These are phyloP conservation scores for Poeciliopsis turneri DNA, from an alignment of 2,797 vertebrate genomes.

Conservation along the genomic window DNA sequence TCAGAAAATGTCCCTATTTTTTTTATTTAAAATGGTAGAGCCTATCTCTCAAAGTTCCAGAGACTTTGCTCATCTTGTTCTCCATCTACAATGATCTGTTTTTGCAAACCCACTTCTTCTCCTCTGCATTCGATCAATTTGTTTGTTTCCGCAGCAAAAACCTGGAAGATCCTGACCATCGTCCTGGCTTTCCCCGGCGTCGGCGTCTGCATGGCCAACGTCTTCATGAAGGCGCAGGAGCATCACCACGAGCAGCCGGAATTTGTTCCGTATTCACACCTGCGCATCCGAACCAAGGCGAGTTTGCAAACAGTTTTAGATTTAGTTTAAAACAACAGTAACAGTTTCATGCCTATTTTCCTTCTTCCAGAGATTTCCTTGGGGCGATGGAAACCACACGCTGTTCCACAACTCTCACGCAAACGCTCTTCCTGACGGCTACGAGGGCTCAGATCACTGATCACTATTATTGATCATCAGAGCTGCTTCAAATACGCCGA, in stretches of 20 bases:
- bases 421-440: conserved; percentile 87
- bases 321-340: background rate
- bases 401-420: conserved; percentile 88
- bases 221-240: conserved; percentile 77
- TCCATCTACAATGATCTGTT: no score
- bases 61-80: no score
- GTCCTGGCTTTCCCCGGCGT: conserved; percentile 85
- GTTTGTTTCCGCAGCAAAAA: conserved; percentile 72
- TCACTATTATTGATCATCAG: background rate
- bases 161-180: conserved; percentile 84
- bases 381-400: conserved; percentile 90
- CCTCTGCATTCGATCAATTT: no score
- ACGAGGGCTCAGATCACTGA: conserved; percentile 74
- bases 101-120: no score
- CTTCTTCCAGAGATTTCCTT: conserved; percentile 82
- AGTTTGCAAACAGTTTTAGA: background rate
- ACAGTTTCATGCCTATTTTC: background rate
- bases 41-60: no score
- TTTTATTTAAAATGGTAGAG: no score
- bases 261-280: conserved; percentile 84
- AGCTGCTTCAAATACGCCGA: conserved; percentile 9
- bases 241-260: conserved; percentile 50
- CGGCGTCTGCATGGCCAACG: conserved; percentile 84
- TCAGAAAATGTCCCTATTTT: no score
- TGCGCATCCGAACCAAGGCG: conserved; percentile 90